These are phyloP conservation scores for Bathynomus jamesi DNA, from an alignment of 1,140 invertebrate species.

Conservation along the genomic window DNA sequence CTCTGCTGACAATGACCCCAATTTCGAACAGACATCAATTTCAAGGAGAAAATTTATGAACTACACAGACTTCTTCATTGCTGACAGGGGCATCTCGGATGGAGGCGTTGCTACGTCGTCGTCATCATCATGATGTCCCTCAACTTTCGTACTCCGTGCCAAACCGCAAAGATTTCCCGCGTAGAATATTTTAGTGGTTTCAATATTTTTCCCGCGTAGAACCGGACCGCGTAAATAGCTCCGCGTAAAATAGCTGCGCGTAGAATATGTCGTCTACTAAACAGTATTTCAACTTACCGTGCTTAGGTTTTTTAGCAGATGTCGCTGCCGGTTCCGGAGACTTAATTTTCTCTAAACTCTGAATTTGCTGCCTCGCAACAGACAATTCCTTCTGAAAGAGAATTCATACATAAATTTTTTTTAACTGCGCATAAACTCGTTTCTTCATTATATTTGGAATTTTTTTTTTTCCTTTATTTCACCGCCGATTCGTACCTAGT, in stretches of 20 bases:
- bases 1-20: too few relatives aligned
- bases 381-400: conserved; percentile 65
- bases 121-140: neutral
- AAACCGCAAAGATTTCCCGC: too few relatives aligned
- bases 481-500: neutral
- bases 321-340: neutral
- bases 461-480: neutral
- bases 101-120: neutral
- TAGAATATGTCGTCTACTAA: neutral
- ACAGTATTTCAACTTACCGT: neutral
- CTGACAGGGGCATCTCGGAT: too few relatives aligned
- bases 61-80: too few relatives aligned
- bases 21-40: too few relatives aligned
- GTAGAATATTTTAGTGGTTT: neutral
- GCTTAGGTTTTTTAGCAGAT: neutral
- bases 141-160: neutral
- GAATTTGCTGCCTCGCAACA: neutral
- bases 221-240: neutral
- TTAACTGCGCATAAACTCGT: conserved; percentile 99
- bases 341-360: neutral
- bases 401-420: conserved; percentile 98
- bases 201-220: neutral
- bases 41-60: too few relatives aligned
- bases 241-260: neutral
- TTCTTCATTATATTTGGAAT: conserved; percentile 64